A percentile compares a stretch with the other conserved stretches of the same genome.
These are phyloP conservation scores for Drosophila rellima DNA, from an alignment of 2,888 invertebrate species.

Conservation along the genomic window DNA sequence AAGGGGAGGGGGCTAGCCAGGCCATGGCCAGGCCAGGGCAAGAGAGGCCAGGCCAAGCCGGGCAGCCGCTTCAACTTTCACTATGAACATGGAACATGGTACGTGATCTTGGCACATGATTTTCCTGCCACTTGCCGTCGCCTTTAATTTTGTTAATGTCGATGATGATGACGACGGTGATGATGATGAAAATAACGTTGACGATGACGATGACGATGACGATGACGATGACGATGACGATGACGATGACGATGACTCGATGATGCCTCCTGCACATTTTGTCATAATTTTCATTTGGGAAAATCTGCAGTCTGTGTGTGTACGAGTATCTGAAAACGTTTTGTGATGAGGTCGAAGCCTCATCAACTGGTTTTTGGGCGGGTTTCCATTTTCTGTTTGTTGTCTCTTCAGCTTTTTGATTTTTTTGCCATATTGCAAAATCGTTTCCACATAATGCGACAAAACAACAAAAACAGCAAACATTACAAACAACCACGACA, in stretches of 20 bases:
- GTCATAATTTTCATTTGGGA: constrained; percentile 73
- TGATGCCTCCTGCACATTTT: constrained; percentile 56
- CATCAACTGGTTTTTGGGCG: constrained; percentile 57
- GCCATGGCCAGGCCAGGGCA: constrained; percentile 40
- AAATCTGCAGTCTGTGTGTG: constrained; percentile 28
- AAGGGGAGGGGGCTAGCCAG: neutral
- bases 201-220: constrained; percentile 5
- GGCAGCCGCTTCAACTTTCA: constrained; percentile 55
- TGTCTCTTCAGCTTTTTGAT: constrained; percentile 6
- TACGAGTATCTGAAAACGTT: constrained; percentile 40
- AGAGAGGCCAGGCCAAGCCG: constrained; percentile 11
- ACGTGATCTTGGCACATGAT: constrained; percentile 57
- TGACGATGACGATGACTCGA: constrained; percentile 35
- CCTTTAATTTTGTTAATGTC: constrained; percentile 8
- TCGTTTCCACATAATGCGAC: constrained; percentile 69
- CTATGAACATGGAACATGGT: constrained; percentile 37
- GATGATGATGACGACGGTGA: constrained; percentile 9
- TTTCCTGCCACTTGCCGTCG: constrained; percentile 57
- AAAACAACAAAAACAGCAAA: constrained; percentile 16
- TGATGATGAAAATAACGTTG: constrained; percentile 29
- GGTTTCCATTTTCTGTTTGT: constrained; percentile 50
- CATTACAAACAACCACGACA: constrained; percentile 51
- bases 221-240: constrained; percentile 31
- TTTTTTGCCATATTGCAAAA: constrained; percentile 70
- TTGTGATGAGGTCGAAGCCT: constrained; percentile 45